Base-by-base conservation (phyloP, 2,888 invertebrate species). In the Drosophila mercatorum region DNA sequence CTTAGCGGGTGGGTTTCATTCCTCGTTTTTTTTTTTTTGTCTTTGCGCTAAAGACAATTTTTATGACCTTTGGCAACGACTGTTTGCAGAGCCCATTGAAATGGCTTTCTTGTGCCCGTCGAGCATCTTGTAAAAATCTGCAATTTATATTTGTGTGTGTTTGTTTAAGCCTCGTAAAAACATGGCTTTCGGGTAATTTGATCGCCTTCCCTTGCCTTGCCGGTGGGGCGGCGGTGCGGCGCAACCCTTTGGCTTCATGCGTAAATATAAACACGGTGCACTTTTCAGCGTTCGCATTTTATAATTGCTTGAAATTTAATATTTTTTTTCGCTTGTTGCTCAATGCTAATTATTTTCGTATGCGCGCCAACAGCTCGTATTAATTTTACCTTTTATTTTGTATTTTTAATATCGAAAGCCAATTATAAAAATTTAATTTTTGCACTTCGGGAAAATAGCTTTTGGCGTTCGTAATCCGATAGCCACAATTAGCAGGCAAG, bases 281-380 rank as follows among this genome's bases (percentile, higher is more conserved):
- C 80, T 89, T 85, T 80, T 53, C 57, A 69, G 78, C 69, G 64
- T 62, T 72, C 59, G 58, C 71, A 64, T 81, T 76, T 84, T 85
- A 90, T 88, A 83, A 86, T 90, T 90, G 81, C 89, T 43, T 90
- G 90, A 87, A 90, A 87, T 88, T 86, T 83, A 90, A 87, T 87
- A 87, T 87, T 86, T 88, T 79, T 79, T 68, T 40, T 41, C 40
- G 66, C 66, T 75, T 78, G 56, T 78, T 72, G 70, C 72, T 75
- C 85, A 76, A 77, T 89, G 86, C 90, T 90, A 90, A 86, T 88
- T 86, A 86, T 83, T 75, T 83, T 83, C 51, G 72, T 64, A 75
- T 85, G 72, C 22, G 22, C 22, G 22, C 22, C 22, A 22, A 22
- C 22, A 22, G 22, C 63, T 55, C 47, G 26, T 11, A 47, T 75